Evolutionary conservation across 1,140 invertebrate genomes (phyloP).

Genomic region (Camponotus pennsylvanicus): DNA sequence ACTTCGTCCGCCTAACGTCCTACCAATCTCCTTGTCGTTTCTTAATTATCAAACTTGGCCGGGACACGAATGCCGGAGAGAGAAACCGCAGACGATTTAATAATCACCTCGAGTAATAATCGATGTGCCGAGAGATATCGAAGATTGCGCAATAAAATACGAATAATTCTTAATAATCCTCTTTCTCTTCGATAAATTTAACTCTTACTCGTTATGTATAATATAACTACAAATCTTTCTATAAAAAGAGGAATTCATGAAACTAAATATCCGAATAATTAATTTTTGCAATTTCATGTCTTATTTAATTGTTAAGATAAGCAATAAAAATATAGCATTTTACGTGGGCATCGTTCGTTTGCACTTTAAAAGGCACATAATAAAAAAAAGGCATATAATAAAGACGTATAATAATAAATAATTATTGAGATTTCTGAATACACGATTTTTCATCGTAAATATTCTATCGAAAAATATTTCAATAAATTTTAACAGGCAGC

Average conservation of each 20-base stretch:
- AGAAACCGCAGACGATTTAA: constrained; percentile 37
- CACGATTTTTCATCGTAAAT: constrained; percentile 62
- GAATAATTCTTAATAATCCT: background rate
- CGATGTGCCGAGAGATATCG: background rate
- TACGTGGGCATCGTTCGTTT: too few species aligned
- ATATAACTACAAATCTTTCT: background rate
- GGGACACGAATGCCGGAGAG: background rate
- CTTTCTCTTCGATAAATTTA: background rate
- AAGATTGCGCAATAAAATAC: background rate
- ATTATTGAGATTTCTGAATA: background rate
- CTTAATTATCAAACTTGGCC: constrained; percentile 67
- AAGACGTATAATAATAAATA: constrained; percentile 8
- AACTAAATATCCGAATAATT: constrained; percentile 35
- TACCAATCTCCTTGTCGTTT: constrained; percentile 11
- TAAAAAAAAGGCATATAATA: background rate
- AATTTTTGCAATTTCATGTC: background rate
- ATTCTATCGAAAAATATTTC: constrained; percentile 32
- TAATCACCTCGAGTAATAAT: constrained; percentile 41
- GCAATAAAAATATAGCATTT: too few species aligned
- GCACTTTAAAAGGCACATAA: too few species aligned
- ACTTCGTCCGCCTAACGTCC: constrained; percentile 55
- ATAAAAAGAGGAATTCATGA: background rate
- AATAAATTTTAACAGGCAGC: constrained; percentile 42
- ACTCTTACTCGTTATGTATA: background rate
- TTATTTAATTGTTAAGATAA: too few species aligned